These are phyloP conservation scores for Acanthoscelides obtectus DNA, from an alignment of 2,888 invertebrate species.

Conservation along the genomic window DNA sequence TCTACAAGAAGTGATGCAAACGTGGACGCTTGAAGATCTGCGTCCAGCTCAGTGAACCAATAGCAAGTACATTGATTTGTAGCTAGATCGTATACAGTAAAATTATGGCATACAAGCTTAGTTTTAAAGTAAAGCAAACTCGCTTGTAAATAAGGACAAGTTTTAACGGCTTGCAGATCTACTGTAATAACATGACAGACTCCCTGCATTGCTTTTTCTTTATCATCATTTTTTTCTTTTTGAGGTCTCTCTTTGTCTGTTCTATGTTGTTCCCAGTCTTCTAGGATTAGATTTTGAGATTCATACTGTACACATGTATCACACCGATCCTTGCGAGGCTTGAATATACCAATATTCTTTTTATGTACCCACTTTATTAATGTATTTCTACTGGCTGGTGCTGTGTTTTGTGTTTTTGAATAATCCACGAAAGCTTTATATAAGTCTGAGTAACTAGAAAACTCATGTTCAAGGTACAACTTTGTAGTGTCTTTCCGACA, in stretches of 20 bases:
- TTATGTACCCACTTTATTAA: slow-evolving; percentile 14
- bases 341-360: slow-evolving; percentile 23
- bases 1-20: slow-evolving; percentile 14
- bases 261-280: slow-evolving; percentile 20
- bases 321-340: slow-evolving; percentile 27
- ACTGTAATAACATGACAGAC: slow-evolving; percentile 20
- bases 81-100: slow-evolving; percentile 27
- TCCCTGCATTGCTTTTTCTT: slow-evolving; percentile 17
- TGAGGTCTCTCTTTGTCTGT: slow-evolving; percentile 10
- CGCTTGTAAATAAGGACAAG: slow-evolving; percentile 23
- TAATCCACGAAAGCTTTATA: too few species aligned
- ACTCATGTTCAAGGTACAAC: neutral
- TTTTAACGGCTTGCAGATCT: slow-evolving; percentile 28
- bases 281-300: slow-evolving; percentile 24
- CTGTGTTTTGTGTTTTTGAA: too few species aligned
- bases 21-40: slow-evolving; percentile 14
- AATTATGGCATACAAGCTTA: slow-evolving; percentile 33
- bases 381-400: neutral
- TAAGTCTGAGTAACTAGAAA: too few species aligned
- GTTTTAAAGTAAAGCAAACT: slow-evolving; percentile 29
- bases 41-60: slow-evolving; percentile 23
- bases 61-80: slow-evolving; percentile 24
- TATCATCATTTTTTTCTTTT: slow-evolving; percentile 25
- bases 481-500: too few species aligned
- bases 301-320: slow-evolving; percentile 24